A percentile compares a stretch with the other conserved stretches of the same genome.
These are phyloP conservation scores for Cryptocephalus moraei DNA, from an alignment of 2,888 invertebrate species.

Conservation along the genomic window DNA sequence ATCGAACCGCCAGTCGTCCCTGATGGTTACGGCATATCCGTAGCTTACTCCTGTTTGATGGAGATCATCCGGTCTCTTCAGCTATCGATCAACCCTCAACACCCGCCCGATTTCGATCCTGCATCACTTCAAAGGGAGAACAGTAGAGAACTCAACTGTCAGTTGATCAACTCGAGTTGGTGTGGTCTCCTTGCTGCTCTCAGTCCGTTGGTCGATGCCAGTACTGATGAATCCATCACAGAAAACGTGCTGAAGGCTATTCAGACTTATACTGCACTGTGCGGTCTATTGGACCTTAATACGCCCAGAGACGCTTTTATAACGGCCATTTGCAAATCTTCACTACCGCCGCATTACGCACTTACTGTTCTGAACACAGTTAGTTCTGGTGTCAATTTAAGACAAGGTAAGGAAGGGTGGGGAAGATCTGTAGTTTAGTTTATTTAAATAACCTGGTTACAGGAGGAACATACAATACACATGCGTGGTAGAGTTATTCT, in stretches of 20 bases:
- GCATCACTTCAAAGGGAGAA: constrained; percentile 26
- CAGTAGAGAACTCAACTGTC: constrained; percentile 47
- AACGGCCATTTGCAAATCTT: constrained; percentile 90
- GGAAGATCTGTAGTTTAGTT: too few species aligned
- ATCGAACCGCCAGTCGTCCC: constrained; percentile 86
- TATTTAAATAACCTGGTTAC: too few species aligned
- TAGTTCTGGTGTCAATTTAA: constrained; percentile 42
- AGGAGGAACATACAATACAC: too few species aligned
- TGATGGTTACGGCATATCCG: constrained; percentile 95
- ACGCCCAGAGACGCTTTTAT: constrained; percentile 89
- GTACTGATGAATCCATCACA: constrained; percentile 85
- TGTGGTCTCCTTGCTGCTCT: constrained; percentile 87
- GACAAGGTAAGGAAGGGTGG: constrained; percentile 17
- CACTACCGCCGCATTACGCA: constrained; percentile 90
- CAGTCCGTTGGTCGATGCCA: constrained; percentile 86
- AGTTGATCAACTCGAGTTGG: constrained; percentile 91
- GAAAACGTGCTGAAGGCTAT: constrained; percentile 88
- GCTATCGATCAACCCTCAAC: constrained; percentile 54
- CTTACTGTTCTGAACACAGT: constrained; percentile 70
- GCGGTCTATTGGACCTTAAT: constrained; percentile 70
- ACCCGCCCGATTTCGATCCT: constrained; percentile 26
- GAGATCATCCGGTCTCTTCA: constrained; percentile 84
- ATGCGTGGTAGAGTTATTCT: too few species aligned
- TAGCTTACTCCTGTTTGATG: constrained; percentile 87
- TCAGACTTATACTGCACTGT: constrained; percentile 80